Base-by-base conservation (phyloP, 2,888 invertebrate species). In the Lymantria monacha region DNA sequence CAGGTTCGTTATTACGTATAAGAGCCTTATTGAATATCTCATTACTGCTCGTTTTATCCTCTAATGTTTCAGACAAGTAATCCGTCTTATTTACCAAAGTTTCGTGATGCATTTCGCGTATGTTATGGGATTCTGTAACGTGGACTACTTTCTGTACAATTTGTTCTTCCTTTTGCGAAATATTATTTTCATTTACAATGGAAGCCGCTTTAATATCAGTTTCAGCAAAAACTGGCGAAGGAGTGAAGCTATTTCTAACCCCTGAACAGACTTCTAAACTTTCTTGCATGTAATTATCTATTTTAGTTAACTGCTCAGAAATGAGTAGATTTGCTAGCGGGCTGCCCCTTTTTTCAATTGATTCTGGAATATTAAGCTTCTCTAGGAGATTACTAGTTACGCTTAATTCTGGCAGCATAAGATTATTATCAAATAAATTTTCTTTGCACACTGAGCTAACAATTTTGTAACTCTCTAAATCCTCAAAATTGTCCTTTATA, bases 391-490 rank as follows among this genome's bases (percentile, higher is more conserved):
- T 60, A 10, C 46, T 43, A 30, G 51, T 46, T 42, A 48, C 30
- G 31, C 44, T 48, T 13, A 49, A 44, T 42, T 44, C 53, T 9
- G 51, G 46, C 22, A 59, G 53, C 7, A 56, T 43, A 42, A 48
- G 57, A 46, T 75, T 65, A 33, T 63, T 64, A 55, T 79, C 78
- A 41, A 76, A 69, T 52, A 75, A 59, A 48, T 81, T 80, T 57
- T 83, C 85, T 63, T 85, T 87, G 54, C 77, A 80, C 22, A 91
- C 50, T 8, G 85, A 84, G 62, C 79, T 89, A n/a, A 91, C 90
- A 49, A 91, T 87, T 76, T 87, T 90, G 64, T 91, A 91, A 63
- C 91, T 91, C 49, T 85, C 81, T 55, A 91, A 78, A 69, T 89
- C 90, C 74, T 85, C 84, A 61, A 75, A 89, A 51, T 85, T 74